phyloP scores from a whole-genome alignment of 2,888 invertebrate species.

The Crepidodera aurea region DNA sequence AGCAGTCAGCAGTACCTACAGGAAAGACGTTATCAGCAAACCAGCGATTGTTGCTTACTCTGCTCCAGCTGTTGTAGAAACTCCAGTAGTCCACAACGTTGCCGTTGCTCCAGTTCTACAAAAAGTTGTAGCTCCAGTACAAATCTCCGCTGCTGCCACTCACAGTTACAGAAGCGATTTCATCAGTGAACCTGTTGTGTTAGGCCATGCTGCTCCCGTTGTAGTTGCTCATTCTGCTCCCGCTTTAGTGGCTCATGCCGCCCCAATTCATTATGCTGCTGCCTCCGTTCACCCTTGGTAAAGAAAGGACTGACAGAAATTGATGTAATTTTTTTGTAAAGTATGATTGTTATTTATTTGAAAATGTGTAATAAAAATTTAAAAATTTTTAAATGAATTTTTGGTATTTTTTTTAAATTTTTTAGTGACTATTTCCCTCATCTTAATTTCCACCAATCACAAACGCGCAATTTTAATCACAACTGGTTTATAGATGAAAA shows the following conservation, averaged over 20 bases:
- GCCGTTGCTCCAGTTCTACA: neutral
- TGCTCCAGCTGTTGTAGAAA: conserved; percentile 15
- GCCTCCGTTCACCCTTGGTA: conserved; percentile 42
- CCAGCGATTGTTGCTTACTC: conserved; percentile 42
- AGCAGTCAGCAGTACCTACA: conserved; percentile 46
- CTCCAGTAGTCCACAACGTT: neutral
- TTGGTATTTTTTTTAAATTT: no score
- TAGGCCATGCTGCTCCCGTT: conserved; percentile 21
- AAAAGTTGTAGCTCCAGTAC: conserved; percentile 7
- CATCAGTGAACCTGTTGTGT: conserved; percentile 40
- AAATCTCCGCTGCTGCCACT: conserved; percentile 36
- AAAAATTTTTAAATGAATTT: no score
- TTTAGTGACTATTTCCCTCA: no score
- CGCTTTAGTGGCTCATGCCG: conserved; percentile 8
- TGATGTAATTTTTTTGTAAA: neutral
- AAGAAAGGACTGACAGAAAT: conserved; percentile 40
- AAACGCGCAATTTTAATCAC: no score
- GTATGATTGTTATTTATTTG: no score
- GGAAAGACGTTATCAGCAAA: conserved; percentile 44
- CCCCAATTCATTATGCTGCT: conserved; percentile 11
- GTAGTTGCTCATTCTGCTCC: conserved; percentile 20
- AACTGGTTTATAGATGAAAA: no score
- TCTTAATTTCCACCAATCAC: no score
- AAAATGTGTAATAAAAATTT: no score
- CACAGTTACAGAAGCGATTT: conserved; percentile 44